Evolutionary conservation across 2,888 invertebrate genomes (phyloP).

Genomic region (Eupithecia inturbata): DNA sequence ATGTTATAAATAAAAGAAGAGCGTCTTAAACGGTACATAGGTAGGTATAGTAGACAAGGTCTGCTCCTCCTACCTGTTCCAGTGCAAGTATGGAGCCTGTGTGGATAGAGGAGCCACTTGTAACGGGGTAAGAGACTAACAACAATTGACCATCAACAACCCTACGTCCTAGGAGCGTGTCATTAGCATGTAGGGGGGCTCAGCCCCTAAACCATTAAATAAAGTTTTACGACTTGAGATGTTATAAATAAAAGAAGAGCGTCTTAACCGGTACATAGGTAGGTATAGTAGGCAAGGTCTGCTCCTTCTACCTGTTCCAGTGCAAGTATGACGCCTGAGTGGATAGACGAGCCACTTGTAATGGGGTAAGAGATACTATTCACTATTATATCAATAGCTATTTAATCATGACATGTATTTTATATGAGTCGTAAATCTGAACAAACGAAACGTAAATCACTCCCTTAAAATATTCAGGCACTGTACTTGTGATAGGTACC

Average conservation of each 20-base stretch:
- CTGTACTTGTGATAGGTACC: too few relatives aligned
- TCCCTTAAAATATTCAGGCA: too few relatives aligned
- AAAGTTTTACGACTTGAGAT: background rate
- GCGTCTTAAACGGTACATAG: too few relatives aligned
- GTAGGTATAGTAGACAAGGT: conserved; percentile 55
- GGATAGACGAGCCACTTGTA: conserved; percentile 69
- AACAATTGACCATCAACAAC: background rate
- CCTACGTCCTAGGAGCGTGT: background rate
- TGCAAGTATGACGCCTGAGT: conserved; percentile 86
- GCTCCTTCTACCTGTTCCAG: conserved; percentile 82
- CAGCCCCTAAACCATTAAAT: background rate
- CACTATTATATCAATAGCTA: too few relatives aligned
- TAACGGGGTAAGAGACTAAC: conserved; percentile 17
- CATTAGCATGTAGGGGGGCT: background rate
- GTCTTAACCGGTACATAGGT: too few relatives aligned
- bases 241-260: too few relatives aligned
- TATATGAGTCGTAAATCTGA: too few relatives aligned
- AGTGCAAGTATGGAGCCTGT: conserved; percentile 86
- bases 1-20: too few relatives aligned
- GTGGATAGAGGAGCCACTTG: conserved; percentile 76
- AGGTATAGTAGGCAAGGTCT: conserved; percentile 63
- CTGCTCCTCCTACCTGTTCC: conserved; percentile 83
- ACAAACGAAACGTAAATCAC: too few relatives aligned
- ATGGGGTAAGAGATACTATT: conserved; percentile 24
- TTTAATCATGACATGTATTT: too few relatives aligned